A percentile compares a stretch with the other conserved stretches of the same genome.
Conservation (phyloP, 1,140 invertebrate species). For the Cherax quadricarinatus region DNA sequence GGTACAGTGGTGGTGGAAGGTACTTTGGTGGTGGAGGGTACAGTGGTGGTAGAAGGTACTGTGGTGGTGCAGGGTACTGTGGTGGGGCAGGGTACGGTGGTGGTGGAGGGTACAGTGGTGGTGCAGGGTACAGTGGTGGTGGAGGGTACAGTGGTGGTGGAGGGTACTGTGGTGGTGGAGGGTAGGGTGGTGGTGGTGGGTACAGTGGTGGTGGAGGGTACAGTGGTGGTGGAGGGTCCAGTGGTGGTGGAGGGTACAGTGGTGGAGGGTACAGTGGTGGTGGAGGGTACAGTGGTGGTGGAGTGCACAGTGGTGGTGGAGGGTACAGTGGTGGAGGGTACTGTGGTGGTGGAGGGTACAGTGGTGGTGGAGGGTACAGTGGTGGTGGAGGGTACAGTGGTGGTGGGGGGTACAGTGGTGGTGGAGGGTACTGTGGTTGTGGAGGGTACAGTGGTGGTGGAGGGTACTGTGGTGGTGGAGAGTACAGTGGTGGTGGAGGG, state of each 20-base stretch:
- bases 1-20: too few relatives aligned
- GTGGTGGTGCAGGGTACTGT: background rate
- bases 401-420: background rate
- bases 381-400: background rate
- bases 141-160: background rate
- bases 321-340: too few relatives aligned
- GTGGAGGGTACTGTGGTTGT: too few relatives aligned
- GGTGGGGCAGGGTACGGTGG: too few relatives aligned
- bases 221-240: background rate
- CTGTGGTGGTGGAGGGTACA: too few relatives aligned
- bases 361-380: too few relatives aligned
- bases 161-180: background rate
- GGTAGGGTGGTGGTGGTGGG: background rate
- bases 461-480: background rate
- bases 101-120: too few relatives aligned
- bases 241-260: too few relatives aligned
- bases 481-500: background rate
- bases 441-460: background rate
- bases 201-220: background rate
- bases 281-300: too few relatives aligned
- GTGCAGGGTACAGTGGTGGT: background rate
- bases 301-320: too few relatives aligned
- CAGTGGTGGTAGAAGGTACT: too few relatives aligned
- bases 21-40: too few relatives aligned
- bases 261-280: background rate